A percentile compares a stretch with the other conserved stretches of the same genome.
Evolutionary conservation across 2,888 invertebrate genomes (phyloP).

Genomic region (Lydus trimaculatus): DNA sequence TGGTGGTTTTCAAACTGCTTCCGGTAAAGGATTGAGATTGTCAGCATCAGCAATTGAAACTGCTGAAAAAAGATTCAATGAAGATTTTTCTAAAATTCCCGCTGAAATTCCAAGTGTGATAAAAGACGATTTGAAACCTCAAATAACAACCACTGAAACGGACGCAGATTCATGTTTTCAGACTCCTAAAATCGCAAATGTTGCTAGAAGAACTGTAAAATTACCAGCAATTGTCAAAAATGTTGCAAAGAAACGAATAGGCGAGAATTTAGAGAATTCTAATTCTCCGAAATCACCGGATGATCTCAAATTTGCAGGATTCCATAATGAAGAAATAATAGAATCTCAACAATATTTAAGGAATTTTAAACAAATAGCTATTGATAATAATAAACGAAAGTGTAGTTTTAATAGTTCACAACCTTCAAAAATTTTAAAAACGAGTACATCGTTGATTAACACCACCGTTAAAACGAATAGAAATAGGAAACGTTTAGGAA

Average conservation of each 20-base stretch:
- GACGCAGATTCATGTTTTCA: no score
- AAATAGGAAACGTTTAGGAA: constrained; percentile 46
- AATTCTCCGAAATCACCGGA: not conserved
- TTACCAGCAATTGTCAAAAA: no score
- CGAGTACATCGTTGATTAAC: constrained; percentile 11
- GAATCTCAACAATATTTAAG: constrained; percentile 12
- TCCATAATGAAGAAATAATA: constrained; percentile 2
- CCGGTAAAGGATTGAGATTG: not conserved
- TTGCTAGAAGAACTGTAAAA: no score
- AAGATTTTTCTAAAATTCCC: not conserved
- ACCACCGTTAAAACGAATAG: constrained; percentile 2
- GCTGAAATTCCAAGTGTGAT: not conserved
- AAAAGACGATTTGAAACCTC: not conserved
- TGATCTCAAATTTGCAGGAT: not conserved
- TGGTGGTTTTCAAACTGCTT: not conserved
- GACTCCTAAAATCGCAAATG: no score
- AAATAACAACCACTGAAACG: no score
- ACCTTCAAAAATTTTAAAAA: constrained; percentile 18
- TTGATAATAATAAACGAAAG: constrained; percentile 1
- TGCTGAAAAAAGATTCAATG: constrained; percentile 1
- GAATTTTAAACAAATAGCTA: not conserved
- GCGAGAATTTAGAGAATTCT: constrained; percentile 21
- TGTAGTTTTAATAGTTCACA: not conserved
- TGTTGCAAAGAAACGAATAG: no score
- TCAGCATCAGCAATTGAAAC: not conserved